Conservation (phyloP, 2,888 invertebrate species). For the Chloromyia formosa region DNA sequence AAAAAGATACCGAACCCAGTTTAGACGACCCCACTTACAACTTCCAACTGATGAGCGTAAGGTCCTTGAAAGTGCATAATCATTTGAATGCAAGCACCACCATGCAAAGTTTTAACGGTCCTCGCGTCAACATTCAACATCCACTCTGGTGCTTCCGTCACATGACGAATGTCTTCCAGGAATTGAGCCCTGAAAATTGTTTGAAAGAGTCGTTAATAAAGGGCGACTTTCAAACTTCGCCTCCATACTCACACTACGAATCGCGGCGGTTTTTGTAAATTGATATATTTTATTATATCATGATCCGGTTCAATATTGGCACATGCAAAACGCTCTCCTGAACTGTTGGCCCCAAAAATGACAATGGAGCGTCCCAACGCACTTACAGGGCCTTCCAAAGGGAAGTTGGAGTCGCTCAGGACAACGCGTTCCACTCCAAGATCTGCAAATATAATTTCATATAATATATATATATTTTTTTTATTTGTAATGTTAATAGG, state of each 20-base stretch:
- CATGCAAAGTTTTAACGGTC: slow-evolving; percentile 78
- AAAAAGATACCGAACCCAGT: neutral
- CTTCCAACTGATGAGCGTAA: slow-evolving; percentile 79
- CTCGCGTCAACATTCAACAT: slow-evolving; percentile 86
- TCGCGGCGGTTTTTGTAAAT: slow-evolving; percentile 85
- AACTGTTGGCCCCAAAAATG: slow-evolving; percentile 78
- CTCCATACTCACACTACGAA: slow-evolving; percentile 79
- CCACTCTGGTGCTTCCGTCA: slow-evolving; percentile 91
- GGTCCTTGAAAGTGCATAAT: slow-evolving; percentile 88
- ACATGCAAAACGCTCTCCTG: slow-evolving; percentile 81
- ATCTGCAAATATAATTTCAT: slow-evolving; percentile 63
- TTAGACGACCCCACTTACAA: slow-evolving; percentile 70
- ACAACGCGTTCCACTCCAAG: slow-evolving; percentile 81
- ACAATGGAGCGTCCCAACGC: slow-evolving; percentile 88
- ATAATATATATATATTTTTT: slow-evolving; percentile 14
- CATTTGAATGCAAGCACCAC: slow-evolving; percentile 83
- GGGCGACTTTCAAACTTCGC: neutral
- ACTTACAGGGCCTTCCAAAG: slow-evolving; percentile 78
- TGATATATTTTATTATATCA: slow-evolving; percentile 89
- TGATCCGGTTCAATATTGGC: slow-evolving; percentile 92
- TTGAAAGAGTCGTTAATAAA: neutral
- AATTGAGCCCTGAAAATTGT: slow-evolving; percentile 73
- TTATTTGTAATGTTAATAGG: neutral
- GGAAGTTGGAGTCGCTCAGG: slow-evolving; percentile 87
- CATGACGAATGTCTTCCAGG: slow-evolving; percentile 79